Conservation (phyloP, 2,888 invertebrate genomes). For the Spilosoma lubricipeda region DNA sequence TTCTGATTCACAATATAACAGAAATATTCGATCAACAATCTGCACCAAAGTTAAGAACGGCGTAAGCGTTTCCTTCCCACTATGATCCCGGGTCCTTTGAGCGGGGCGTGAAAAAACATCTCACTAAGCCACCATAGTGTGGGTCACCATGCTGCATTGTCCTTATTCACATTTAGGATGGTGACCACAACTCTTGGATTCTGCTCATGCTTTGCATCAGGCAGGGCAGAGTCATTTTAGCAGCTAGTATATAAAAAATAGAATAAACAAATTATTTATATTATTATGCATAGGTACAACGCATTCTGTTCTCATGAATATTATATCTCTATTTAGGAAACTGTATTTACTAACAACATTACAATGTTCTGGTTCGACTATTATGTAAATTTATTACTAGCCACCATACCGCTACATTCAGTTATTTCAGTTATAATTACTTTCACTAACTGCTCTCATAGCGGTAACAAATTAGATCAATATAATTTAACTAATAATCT, state of each 20-base stretch:
- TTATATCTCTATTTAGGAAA: not conserved
- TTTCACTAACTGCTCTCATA: conserved; percentile 18
- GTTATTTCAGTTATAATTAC: conserved; percentile 26
- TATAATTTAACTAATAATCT: conserved; percentile 37
- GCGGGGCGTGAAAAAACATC: no score
- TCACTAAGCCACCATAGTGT: no score
- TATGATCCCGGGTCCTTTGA: no score
- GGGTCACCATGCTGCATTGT: no score
- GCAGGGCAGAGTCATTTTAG: no score
- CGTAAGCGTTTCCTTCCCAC: no score
- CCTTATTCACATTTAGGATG: no score
- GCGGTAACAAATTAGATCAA: conserved; percentile 20
- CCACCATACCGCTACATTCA: conserved; percentile 15
- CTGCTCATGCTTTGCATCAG: no score
- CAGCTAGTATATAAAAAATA: no score
- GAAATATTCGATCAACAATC: no score
- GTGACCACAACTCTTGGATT: no score
- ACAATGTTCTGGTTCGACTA: conserved; percentile 10
- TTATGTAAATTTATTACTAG: conserved; percentile 24
- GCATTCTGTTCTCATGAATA: not conserved
- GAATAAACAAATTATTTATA: not conserved
- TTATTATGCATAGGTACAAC: not conserved
- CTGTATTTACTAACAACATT: not conserved
- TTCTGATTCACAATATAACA: no score
- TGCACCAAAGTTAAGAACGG: not conserved